Evolutionary conservation across 2,797 vertebrate species (phyloP), one percentile per base, ranked within the genome.

Genomic region (Chaetodon trifasciatus): DNA sequence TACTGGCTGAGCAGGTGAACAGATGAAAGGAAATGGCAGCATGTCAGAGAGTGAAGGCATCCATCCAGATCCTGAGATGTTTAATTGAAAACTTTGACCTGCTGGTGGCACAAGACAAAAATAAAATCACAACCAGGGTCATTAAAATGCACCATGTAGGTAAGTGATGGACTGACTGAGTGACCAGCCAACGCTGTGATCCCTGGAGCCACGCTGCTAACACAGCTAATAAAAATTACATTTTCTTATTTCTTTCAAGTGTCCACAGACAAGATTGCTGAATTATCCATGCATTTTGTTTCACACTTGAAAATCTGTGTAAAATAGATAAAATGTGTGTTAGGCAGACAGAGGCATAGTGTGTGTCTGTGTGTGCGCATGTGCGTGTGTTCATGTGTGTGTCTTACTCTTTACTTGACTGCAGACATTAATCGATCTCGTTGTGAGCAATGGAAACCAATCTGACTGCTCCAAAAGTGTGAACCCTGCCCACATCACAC

Each of bases 401-500:
- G 56, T 37, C 46, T n/a, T 15, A 21, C 57, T 61, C 37, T 76
- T 57, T n/a, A 39, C 40, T 53, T 53, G 60, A 50, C 50, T 69
- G 70, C 78, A 65, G 82, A 86, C 74, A 50, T 85, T 78, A 74
- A 81, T 82, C 24, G 6, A 81, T 76, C 74, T 70, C 66, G 78
- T 84, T 21, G 9, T 56, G 73, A 85, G 81, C 85, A 86, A 82
- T 76, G 67, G 28, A 70, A 82, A 63, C 40, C 71, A 82, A 70
- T 62, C 37, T 49, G 55, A 74, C 78, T 58, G 47, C 58, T 78
- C 35, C 55, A n/a, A 79, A 83, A 76, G 73, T 83, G 77, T 70
- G 76, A 88, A 83, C 70, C 64, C 70, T 79, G 55, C 77, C 86
- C 76, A 68, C 74, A 19, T 17, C 69, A 60, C 42, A 7, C 65